Percentiles rank a stretch among this genome's conserved stretches.
phyloP scores from a whole-genome alignment of 2,888 invertebrate species.

The Megamerina dolium region DNA sequence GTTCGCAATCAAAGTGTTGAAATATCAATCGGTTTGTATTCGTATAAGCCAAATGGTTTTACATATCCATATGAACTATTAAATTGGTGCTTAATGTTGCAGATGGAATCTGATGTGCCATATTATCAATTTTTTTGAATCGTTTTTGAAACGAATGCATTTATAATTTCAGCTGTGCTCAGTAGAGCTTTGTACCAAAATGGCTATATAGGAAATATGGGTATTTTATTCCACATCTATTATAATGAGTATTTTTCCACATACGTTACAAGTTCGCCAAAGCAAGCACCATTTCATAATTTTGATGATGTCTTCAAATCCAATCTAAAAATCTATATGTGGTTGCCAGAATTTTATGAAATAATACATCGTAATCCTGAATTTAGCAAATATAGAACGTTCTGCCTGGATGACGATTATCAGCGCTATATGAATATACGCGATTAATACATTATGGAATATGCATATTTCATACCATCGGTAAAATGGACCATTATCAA shows the following conservation, averaged over 20 bases:
- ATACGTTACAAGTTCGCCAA: slow-evolving; percentile 36
- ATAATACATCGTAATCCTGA: slow-evolving; percentile 16
- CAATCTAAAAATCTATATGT: slow-evolving; percentile 26
- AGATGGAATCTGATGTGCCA: slow-evolving; percentile 35
- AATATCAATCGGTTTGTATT: slow-evolving; percentile 28
- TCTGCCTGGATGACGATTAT: slow-evolving; percentile 25
- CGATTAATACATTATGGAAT: slow-evolving; percentile 30
- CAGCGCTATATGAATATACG: slow-evolving; percentile 25
- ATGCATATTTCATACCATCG: slow-evolving; percentile 30
- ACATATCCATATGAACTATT: slow-evolving; percentile 33
- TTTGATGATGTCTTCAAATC: slow-evolving; percentile 35
- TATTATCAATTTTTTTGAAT: slow-evolving; percentile 29
- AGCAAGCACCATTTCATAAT: slow-evolving; percentile 22
- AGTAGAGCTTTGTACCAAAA: slow-evolving; percentile 23
- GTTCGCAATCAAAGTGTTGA: slow-evolving; percentile 33
- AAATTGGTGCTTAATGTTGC: slow-evolving; percentile 36
- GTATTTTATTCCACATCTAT: slow-evolving; percentile 37
- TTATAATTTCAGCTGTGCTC: slow-evolving; percentile 30
- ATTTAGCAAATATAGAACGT: slow-evolving; percentile 31
- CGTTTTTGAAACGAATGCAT: slow-evolving; percentile 32
- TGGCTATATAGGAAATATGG: slow-evolving; percentile 26
- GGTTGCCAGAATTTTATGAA: slow-evolving; percentile 28
- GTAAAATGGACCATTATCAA: slow-evolving; percentile 32
- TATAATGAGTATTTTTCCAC: slow-evolving; percentile 40
- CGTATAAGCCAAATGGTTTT: slow-evolving; percentile 18